Evolutionary conservation across 2,113 vertebrate species (phyloP), one percentile per base, ranked within the genome.

Genomic region (Otus sunia): DNA sequence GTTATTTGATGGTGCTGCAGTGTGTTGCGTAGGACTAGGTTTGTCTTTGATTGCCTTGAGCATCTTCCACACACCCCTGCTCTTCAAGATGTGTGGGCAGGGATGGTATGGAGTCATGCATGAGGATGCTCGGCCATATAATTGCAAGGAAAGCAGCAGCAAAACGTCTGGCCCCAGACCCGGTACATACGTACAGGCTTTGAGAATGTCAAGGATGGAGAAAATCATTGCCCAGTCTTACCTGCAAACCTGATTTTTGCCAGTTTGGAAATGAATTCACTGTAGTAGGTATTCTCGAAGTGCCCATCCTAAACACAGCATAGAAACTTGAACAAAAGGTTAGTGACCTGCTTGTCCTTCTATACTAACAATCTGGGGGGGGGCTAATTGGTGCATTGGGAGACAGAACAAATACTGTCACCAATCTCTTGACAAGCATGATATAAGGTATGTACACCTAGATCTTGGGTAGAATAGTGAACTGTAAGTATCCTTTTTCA

Each of bases 281-380:
- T 99, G 95, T 99, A 99, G 96, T 99, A 99, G 5, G 98, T 98
- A 79, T 99, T 99, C 95, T 99, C 99, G 25, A 98, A 98, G 59
- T 98, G 97, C 0, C 98, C 98, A 6, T 98, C 98, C 99, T 99
- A 92, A n/a, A 79, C 59, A 92, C 21, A 94, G 75, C 55, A 88
- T 6, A 66, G 26, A 30, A 45, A 76, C 10, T 12, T 26, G 37
- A 43, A 76, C 37, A 85, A 2, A 45, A 59, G 41, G 9, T 75
- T 56, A 74, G 52, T 49, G 27, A 56, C 49, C 78, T 80, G 79
- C 59, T 75, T 62, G 47, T n/a, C 25, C 60, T 39, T 8, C 39
- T 36, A 10, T 22, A 9, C 27, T 52, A 6, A 45, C 73, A 3
- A 39, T 78, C 14, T 10, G 21, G 4, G 21, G 34, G 21, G 34